Conservation (phyloP, 1,140 invertebrate genomes). For the Procambarus clarkii region DNA sequence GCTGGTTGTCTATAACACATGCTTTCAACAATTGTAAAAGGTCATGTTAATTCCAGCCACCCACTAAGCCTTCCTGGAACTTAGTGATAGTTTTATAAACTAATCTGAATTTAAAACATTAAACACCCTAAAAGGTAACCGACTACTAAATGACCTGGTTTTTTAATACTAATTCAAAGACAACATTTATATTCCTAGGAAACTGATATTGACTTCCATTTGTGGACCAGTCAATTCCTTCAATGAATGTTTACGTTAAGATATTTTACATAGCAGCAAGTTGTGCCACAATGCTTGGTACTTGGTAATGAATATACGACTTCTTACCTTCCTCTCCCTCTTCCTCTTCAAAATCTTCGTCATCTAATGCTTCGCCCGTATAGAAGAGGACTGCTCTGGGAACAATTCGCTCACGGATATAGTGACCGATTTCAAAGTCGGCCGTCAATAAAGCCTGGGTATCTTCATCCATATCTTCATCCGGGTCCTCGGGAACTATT, state of each 20-base stretch:
- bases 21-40: too few species aligned
- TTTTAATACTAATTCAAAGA: too few species aligned
- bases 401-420: slow-evolving; percentile 94
- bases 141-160: too few species aligned
- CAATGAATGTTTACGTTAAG: slow-evolving; percentile 5
- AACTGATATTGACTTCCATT: too few species aligned
- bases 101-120: too few species aligned
- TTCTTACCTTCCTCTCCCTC: slow-evolving; percentile 72
- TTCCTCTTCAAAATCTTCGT: slow-evolving; percentile 73
- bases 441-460: slow-evolving; percentile 86
- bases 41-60: too few species aligned
- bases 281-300: not conserved
- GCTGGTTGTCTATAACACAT: too few species aligned
- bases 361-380: slow-evolving; percentile 80
- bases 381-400: slow-evolving; percentile 95
- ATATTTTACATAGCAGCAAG: slow-evolving; percentile 3
- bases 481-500: slow-evolving; percentile 73
- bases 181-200: too few species aligned
- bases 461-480: slow-evolving; percentile 85
- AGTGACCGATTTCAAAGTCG: slow-evolving; percentile 99
- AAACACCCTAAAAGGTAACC: too few species aligned
- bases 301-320: not conserved
- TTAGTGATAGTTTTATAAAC: too few species aligned
- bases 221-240: not conserved
- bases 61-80: too few species aligned